Percentiles rank a stretch among this genome's conserved stretches.
Evolutionary conservation across 2,113 vertebrate genomes (phyloP).

Genomic region (Saiga tatarica): DNA sequence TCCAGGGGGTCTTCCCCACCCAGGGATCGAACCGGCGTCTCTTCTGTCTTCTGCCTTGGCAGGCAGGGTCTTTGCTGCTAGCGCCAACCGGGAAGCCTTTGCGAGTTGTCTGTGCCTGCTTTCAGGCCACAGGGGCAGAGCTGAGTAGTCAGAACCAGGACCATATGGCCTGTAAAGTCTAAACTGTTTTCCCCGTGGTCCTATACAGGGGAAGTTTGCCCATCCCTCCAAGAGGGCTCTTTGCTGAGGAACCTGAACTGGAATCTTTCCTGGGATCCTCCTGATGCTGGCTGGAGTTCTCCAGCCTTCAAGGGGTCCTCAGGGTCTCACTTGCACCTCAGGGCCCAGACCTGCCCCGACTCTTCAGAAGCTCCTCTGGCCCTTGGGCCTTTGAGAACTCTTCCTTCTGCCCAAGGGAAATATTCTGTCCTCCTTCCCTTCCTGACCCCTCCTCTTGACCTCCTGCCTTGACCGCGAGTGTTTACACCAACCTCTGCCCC

Average conservation of each 20-base stretch:
- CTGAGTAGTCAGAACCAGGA: not conserved
- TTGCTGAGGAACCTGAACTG: not conserved
- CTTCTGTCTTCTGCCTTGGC: not conserved
- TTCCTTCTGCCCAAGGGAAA: not conserved
- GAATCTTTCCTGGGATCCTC: not conserved
- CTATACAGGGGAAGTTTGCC: not conserved
- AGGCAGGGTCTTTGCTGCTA: not conserved
- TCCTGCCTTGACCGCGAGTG: constrained; percentile 30
- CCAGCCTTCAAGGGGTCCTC: not conserved
- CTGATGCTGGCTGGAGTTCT: not conserved
- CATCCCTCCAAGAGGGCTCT: not conserved
- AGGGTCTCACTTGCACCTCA: not conserved
- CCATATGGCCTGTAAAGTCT: not conserved
- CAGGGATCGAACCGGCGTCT: fast-evolving
- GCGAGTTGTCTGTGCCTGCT: too few relatives aligned
- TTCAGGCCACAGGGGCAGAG: too few relatives aligned
- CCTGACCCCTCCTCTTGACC: constrained; percentile 22
- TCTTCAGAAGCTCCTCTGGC: not conserved
- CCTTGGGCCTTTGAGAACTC: not conserved
- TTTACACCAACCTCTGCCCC: constrained; percentile 65
- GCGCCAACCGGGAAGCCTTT: not conserved
- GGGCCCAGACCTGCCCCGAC: fast-evolving
- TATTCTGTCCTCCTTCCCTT: not conserved
- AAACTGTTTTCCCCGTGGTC: not conserved
- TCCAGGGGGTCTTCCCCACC: not conserved